Evolutionary conservation across 2,888 invertebrate genomes (phyloP), one percentile per base, ranked within the genome.

Genomic region (Ferdinandea cuprea): DNA sequence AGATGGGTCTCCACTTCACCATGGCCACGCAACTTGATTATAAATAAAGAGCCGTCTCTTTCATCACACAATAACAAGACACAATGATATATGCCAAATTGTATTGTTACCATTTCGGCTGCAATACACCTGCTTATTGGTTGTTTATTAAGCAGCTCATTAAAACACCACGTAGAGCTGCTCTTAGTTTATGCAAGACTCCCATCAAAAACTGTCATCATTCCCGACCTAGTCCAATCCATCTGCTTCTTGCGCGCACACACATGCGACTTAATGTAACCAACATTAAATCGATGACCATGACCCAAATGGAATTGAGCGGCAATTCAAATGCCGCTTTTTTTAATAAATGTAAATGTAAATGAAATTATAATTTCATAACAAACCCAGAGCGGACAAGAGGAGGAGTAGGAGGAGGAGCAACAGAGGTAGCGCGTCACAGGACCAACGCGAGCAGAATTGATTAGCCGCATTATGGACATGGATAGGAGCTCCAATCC

Each of bases 341-440:
- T 35, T 37, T 25, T 63, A 46, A 44, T 58, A 61, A 42, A 58
- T 50, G 54, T 72, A 83, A 78, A 78, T 73, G 77, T 46, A 78
- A 83, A 83, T 83, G 68, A 78, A 83, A 83, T 78, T 68, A 83
- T 78, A 83, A 83, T 83, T 77, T 83, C 83, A 83, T 83, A 83
- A 83, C 72, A 72, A 68, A 73, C 58, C 40, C 61, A 54, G 21
- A 61, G 15, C 21, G 13, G 2, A 30, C 11, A 15, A 40, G 25
- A 13, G 13, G 13, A 21, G 6, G 42, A 42, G 15, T 11, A n/a
- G 13, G 8, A 48, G 48, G 21, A 46, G 61, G 28, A 17, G n/a
- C 9, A 8, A 25, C 17, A 32, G n/a, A 6, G 8, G 42, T 9
- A 28, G 30, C 11, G 9, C 15, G n/a, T 37, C 40, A 56, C 83